Conservation (phyloP, 1,140 invertebrate species). For the Drosophila elegans region DNA sequence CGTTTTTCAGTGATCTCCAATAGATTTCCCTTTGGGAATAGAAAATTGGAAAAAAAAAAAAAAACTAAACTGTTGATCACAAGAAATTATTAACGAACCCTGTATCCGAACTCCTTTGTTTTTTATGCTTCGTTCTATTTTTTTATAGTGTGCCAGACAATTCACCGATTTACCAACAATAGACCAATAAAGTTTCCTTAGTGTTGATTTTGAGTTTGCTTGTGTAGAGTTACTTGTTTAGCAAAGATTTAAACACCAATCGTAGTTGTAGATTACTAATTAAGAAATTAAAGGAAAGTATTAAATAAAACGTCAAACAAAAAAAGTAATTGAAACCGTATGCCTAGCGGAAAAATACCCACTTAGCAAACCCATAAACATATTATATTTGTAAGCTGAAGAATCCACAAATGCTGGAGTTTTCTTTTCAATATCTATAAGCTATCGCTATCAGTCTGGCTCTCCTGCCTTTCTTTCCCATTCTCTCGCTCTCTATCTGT, state of each 20-base stretch:
- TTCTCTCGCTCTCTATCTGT: slow-evolving; percentile 22
- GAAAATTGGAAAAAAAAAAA: background rate
- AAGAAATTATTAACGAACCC: background rate
- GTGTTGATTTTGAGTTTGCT: slow-evolving; percentile 61
- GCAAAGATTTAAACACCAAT: slow-evolving; percentile 56
- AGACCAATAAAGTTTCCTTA: slow-evolving; percentile 27
- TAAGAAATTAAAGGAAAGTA: slow-evolving; percentile 27
- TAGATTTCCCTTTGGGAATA: no score
- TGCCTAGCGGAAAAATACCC: slow-evolving; percentile 10
- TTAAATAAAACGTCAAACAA: slow-evolving; percentile 17
- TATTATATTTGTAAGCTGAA: slow-evolving; percentile 4
- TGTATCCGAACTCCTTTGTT: background rate
- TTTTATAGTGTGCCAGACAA: slow-evolving; percentile 29
- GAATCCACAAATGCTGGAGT: slow-evolving; percentile 23
- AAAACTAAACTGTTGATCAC: background rate
- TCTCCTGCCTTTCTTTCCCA: slow-evolving; percentile 4
- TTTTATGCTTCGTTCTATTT: slow-evolving; percentile 5
- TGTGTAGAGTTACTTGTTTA: slow-evolving; percentile 65
- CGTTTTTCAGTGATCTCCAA: background rate
- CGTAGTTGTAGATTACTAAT: slow-evolving; percentile 54
- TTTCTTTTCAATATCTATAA: slow-evolving; percentile 31
- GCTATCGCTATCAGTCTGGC: slow-evolving; percentile 29
- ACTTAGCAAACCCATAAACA: slow-evolving; percentile 10
- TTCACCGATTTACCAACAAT: slow-evolving; percentile 30
- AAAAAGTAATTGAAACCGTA: slow-evolving; percentile 8